A percentile compares a stretch with the other conserved stretches of the same genome.
phyloP scores from a whole-genome alignment of 1,140 invertebrate species.

The Micrasema longulum region DNA sequence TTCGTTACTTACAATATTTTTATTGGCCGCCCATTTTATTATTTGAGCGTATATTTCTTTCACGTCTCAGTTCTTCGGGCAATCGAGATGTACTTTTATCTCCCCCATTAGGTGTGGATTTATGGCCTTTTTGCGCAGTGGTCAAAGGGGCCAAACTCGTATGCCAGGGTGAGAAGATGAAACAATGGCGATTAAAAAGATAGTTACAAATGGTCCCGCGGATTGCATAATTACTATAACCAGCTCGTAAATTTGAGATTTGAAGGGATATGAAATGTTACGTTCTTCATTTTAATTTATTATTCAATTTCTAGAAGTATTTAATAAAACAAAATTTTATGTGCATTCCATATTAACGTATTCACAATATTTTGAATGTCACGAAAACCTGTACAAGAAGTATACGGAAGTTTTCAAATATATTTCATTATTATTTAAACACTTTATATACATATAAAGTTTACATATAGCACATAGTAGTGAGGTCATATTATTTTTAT shows the following conservation, averaged over 20 bases:
- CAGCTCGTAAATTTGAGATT: not conserved
- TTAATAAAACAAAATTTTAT: no score
- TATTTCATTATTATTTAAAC: no score
- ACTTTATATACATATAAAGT: no score
- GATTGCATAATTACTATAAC: constrained; percentile 10
- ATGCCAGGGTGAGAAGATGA: not conserved
- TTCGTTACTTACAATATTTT: constrained; percentile 1
- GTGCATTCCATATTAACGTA: no score
- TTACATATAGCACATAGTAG: no score
- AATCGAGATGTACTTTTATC: constrained; percentile 18
- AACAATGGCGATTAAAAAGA: constrained; percentile 17
- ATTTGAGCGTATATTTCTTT: constrained; percentile 16
- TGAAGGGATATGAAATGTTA: no score
- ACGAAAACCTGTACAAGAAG: no score
- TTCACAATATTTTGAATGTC: no score
- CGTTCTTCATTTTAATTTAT: no score
- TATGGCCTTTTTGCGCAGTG: constrained; percentile 9
- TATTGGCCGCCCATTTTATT: constrained; percentile 19
- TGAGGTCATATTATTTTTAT: no score
- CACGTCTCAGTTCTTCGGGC: not conserved
- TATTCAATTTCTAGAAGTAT: no score
- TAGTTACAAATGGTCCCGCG: not conserved
- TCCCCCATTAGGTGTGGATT: constrained; percentile 11
- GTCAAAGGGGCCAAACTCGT: not conserved
- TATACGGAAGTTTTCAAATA: no score